These are phyloP conservation scores for Petrocephalus microphthalmus DNA, from an alignment of 2,113 vertebrate genomes.

Conservation along the genomic window DNA sequence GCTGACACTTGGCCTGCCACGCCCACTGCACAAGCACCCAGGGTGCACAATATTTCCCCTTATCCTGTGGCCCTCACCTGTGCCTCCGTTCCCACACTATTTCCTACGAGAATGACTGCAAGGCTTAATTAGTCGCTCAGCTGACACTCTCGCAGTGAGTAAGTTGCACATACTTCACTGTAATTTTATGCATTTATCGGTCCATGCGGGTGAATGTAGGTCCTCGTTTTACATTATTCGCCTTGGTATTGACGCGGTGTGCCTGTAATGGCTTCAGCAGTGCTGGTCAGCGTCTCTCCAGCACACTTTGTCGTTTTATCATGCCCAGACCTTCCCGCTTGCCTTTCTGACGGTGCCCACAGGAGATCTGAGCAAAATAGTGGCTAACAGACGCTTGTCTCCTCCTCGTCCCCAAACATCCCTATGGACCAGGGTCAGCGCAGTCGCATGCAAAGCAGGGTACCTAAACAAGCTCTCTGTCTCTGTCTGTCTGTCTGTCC, in stretches of 20 bases:
- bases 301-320: slow-evolving; percentile 13
- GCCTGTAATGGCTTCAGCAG: background rate
- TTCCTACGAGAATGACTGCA: background rate
- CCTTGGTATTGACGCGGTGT: background rate
- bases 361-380: slow-evolving; percentile 25
- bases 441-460: too few species aligned
- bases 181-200: background rate
- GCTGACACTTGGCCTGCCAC: background rate
- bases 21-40: background rate
- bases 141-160: background rate
- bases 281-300: background rate
- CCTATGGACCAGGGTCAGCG: slow-evolving; percentile 4
- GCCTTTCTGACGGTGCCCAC: slow-evolving; percentile 21
- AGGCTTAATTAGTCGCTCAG: background rate
- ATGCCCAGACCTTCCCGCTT: slow-evolving; percentile 13
- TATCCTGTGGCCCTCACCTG: slow-evolving; percentile 1
- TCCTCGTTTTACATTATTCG: background rate
- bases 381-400: slow-evolving; percentile 26
- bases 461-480: background rate
- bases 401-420: slow-evolving; percentile 19
- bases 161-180: background rate
- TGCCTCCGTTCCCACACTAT: background rate
- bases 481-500: background rate
- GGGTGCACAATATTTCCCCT: background rate
- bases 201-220: background rate